Conservation (phyloP, 2,113 vertebrate genomes). For the Apodemus speciosus region DNA sequence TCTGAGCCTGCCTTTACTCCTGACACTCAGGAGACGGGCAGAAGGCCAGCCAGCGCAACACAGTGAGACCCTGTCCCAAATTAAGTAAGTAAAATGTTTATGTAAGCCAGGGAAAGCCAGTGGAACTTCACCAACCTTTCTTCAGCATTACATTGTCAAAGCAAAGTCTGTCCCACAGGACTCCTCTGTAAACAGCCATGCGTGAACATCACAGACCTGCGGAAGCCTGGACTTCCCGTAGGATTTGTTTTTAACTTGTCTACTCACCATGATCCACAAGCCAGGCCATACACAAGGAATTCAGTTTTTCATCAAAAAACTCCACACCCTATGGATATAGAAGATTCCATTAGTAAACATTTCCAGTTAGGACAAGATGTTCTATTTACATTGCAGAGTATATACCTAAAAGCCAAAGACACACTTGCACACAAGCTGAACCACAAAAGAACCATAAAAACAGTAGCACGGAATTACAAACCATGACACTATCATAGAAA, state of each 20-base stretch:
- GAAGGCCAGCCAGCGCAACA: not conserved
- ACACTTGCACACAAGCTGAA: conserved; percentile 33
- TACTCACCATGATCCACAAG: conserved; percentile 94
- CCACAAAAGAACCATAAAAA: conserved; percentile 14
- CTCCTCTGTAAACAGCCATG: conserved; percentile 38
- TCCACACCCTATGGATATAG: conserved; percentile 90
- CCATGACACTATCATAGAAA: not conserved
- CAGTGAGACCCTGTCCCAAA: not conserved
- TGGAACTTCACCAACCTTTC: conserved; percentile 29
- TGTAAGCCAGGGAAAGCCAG: not conserved
- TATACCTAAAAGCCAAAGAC: conserved; percentile 21
- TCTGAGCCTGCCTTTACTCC: not conserved
- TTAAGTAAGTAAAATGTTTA: not conserved
- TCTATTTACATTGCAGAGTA: conserved; percentile 28
- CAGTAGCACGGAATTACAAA: not conserved
- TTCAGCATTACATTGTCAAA: not conserved
- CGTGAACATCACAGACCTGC: not conserved
- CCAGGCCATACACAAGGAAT: conserved; percentile 96
- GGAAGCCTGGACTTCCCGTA: not conserved
- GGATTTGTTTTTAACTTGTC: conserved; percentile 30
- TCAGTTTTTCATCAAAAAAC: conserved; percentile 95
- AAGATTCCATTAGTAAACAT: conserved; percentile 60
- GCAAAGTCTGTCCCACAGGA: not conserved
- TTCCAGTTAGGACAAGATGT: conserved; percentile 6
- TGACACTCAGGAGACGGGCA: not conserved